A percentile compares a stretch with the other conserved stretches of the same genome.
These are phyloP conservation scores for Myotis findleyi DNA, from an alignment of 2,797 vertebrate genomes.

Conservation along the genomic window DNA sequence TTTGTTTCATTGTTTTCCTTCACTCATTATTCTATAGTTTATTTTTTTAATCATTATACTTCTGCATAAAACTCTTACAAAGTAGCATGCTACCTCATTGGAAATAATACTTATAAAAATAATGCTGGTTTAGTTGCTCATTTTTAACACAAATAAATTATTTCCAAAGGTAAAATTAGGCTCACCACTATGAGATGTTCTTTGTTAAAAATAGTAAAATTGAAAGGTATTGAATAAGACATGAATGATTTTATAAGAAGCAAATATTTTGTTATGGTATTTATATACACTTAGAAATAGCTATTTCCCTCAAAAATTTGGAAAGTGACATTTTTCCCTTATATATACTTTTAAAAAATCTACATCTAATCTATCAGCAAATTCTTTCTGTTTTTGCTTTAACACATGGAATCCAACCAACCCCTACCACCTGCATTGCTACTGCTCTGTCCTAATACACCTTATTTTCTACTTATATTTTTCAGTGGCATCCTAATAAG, in stretches of 20 bases:
- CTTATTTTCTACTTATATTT: neutral
- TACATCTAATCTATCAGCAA: neutral
- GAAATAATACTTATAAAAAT: neutral
- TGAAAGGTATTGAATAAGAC: neutral
- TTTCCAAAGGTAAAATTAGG: constrained; percentile 17
- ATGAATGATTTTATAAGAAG: neutral
- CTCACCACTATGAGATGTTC: neutral
- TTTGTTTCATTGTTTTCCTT: constrained; percentile 11
- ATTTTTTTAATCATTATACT: neutral
- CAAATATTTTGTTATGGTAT: neutral
- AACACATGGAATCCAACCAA: neutral
- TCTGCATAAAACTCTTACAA: neutral
- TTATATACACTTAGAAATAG: neutral
- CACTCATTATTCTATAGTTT: neutral
- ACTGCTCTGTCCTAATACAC: neutral
- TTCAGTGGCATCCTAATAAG: neutral
- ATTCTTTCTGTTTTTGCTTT: neutral
- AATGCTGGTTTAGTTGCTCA: neutral
- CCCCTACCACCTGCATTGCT: neutral
- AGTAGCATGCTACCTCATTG: neutral
- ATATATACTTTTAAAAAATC: neutral
- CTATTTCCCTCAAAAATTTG: neutral
- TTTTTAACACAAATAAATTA: neutral
- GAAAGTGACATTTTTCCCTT: neutral
- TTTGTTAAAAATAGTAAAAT: neutral